A percentile compares a stretch with the other conserved stretches of the same genome.
Evolutionary conservation across 2,113 vertebrate species (phyloP).

Genomic region (Bubalus kerabau): DNA sequence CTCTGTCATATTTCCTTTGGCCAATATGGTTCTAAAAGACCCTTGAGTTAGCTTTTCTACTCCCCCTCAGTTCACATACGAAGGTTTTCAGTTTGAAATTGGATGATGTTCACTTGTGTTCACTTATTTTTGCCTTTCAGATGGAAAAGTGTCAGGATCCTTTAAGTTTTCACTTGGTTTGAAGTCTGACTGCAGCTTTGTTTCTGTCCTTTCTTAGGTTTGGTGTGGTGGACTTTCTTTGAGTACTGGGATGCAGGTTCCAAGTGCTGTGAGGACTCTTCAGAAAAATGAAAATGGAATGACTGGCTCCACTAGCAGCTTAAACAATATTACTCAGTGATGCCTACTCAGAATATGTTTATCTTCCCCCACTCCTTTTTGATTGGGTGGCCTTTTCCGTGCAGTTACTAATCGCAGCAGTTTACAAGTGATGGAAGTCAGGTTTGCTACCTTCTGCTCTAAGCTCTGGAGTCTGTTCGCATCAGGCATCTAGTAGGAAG

Average conservation of each 20-base stretch:
- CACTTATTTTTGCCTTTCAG: background rate
- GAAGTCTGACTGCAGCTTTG: constrained; percentile 41
- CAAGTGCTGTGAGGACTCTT: constrained; percentile 87
- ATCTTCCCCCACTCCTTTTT: background rate
- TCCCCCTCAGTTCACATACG: background rate
- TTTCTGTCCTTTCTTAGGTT: constrained; percentile 78
- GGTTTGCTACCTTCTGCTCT: constrained; percentile 68
- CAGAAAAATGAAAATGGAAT: constrained; percentile 87
- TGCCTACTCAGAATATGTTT: constrained; percentile 1
- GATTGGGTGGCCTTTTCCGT: constrained; percentile 56
- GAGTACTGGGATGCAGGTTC: constrained; percentile 91
- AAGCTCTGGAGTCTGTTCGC: constrained; percentile 49
- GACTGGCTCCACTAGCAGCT: constrained; percentile 83
- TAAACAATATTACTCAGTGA: constrained; percentile 85
- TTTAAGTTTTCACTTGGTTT: background rate
- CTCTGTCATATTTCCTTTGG: background rate
- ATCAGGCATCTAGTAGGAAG: constrained; percentile 47
- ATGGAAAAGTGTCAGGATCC: background rate
- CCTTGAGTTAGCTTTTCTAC: background rate
- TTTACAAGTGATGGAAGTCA: constrained; percentile 55
- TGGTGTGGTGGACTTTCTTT: constrained; percentile 93
- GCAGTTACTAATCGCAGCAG: constrained; percentile 65
- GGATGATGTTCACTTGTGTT: background rate
- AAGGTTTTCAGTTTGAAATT: background rate
- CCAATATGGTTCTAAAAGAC: background rate